Percentiles rank a stretch among this genome's conserved stretches.
These are phyloP conservation scores for Lordiphosa clarofinis DNA, from an alignment of 1,140 invertebrate species.

Conservation along the genomic window DNA sequence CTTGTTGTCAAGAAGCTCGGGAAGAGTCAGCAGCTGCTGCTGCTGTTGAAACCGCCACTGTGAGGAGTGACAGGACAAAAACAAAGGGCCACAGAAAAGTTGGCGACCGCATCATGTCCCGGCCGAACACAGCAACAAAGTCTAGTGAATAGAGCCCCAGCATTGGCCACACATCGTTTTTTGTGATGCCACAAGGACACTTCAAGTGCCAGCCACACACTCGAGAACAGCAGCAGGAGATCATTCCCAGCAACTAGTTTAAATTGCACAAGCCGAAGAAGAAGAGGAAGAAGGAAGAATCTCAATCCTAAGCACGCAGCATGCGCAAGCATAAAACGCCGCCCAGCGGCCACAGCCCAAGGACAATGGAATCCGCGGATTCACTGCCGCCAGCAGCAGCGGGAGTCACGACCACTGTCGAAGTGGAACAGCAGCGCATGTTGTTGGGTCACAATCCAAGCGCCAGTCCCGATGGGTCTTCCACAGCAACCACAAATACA, in stretches of 20 bases:
- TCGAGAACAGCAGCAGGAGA: slow-evolving; percentile 44
- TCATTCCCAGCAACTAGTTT: slow-evolving; percentile 17
- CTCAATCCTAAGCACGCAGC: slow-evolving; percentile 24
- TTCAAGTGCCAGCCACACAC: slow-evolving; percentile 64
- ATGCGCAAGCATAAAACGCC: slow-evolving; percentile 70
- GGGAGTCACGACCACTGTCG: slow-evolving; percentile 21
- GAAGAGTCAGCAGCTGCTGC: slow-evolving; percentile 13
- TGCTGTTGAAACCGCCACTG: slow-evolving; percentile 39
- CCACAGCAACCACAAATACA: slow-evolving; percentile 20
- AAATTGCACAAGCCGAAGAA: slow-evolving; percentile 1
- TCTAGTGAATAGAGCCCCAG: slow-evolving; percentile 21
- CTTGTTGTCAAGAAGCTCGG: slow-evolving; percentile 33
- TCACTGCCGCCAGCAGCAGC: slow-evolving; percentile 4
- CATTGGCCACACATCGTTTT: slow-evolving; percentile 50
- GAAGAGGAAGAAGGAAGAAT: not conserved
- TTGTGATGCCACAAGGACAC: slow-evolving; percentile 71
- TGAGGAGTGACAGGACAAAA: slow-evolving; percentile 70
- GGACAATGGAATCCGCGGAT: slow-evolving; percentile 38
- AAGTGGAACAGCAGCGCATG: slow-evolving; percentile 47
- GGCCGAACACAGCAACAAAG: slow-evolving; percentile 46
- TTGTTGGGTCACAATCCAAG: slow-evolving; percentile 40
- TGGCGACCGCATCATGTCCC: slow-evolving; percentile 45
- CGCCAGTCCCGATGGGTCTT: slow-evolving; percentile 12
- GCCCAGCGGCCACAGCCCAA: slow-evolving; percentile 62
- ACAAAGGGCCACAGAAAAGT: slow-evolving; percentile 44